A percentile compares a stretch with the other conserved stretches of the same genome.
Evolutionary conservation across 2,797 vertebrate genomes (phyloP).

Genomic region (Rhinogobio ventralis): DNA sequence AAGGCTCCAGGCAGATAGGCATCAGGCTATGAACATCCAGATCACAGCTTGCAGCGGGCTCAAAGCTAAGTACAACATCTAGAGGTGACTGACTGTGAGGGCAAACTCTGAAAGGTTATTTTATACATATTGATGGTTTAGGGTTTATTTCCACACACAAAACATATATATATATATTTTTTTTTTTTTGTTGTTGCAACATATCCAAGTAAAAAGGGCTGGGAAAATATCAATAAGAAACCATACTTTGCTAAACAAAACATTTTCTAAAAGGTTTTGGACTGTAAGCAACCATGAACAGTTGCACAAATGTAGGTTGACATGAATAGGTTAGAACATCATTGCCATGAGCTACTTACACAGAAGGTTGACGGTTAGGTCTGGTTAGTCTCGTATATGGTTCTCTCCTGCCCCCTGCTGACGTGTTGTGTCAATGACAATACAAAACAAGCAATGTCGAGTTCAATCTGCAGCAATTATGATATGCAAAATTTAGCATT

Average conservation of each 20-base stretch:
- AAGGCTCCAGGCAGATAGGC: conserved; percentile 40
- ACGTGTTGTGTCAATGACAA: not conserved
- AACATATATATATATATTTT: not conserved
- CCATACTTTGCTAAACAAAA: not conserved
- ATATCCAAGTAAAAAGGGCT: not conserved
- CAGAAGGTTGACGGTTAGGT: not conserved
- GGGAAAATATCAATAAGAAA: not conserved
- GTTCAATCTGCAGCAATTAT: not conserved
- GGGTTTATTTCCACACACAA: not conserved
- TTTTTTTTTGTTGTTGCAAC: no score
- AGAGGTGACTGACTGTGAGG: conserved; percentile 20
- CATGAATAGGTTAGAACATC: conserved; percentile 37
- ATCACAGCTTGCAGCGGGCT: conserved; percentile 29
- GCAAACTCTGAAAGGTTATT: not conserved
- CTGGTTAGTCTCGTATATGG: not conserved
- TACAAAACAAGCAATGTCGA: not conserved
- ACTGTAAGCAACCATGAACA: not conserved
- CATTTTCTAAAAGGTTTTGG: not conserved
- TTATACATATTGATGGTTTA: not conserved
- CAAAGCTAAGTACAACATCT: conserved; percentile 35
- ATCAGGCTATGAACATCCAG: conserved; percentile 42
- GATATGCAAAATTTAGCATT: not conserved
- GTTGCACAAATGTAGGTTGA: conserved; percentile 39
- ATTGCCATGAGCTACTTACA: conserved; percentile 10
- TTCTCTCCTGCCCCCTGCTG: conserved; percentile 62